These are phyloP conservation scores for Metacarcinus magister DNA, from an alignment of 2,888 invertebrate species.

Conservation along the genomic window DNA sequence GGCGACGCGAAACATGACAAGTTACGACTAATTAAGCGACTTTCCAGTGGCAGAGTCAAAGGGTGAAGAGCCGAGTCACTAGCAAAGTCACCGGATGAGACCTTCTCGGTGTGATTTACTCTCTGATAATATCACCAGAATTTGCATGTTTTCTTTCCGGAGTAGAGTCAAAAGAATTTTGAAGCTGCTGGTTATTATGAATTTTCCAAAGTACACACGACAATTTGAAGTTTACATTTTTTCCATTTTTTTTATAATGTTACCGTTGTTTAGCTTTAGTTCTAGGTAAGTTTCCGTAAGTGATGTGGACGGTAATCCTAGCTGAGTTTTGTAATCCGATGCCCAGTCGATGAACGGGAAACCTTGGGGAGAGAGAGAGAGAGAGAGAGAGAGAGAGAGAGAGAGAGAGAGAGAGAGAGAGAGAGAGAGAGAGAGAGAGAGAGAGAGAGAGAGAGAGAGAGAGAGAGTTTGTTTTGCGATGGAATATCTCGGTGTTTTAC, in stretches of 20 bases:
- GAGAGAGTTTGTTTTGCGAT: not conserved
- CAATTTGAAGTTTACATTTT: not conserved
- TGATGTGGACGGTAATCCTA: conserved; percentile 32
- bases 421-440: conserved; percentile 69
- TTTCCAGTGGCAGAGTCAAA: conserved; percentile 52
- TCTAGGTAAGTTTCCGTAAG: conserved; percentile 7
- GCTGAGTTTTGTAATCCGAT: conserved; percentile 8
- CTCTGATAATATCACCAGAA: not conserved
- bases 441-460: conserved; percentile 54
- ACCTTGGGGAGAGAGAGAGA: conserved; percentile 35
- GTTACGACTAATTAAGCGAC: conserved; percentile 66
- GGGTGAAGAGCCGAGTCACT: not conserved
- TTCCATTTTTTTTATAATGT: not conserved
- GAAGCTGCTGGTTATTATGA: not conserved
- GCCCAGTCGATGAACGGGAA: not conserved
- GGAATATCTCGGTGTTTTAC: not conserved
- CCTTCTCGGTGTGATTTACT: not conserved
- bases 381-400: conserved; percentile 56
- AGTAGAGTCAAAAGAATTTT: not conserved
- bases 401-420: conserved; percentile 64
- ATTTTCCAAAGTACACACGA: not conserved
- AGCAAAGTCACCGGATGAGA: not conserved
- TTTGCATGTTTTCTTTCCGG: not conserved
- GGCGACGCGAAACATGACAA: conserved; percentile 27
- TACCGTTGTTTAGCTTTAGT: not conserved